These are phyloP conservation scores for Cerastis leucographa DNA, from an alignment of 2,888 invertebrate species.

Conservation along the genomic window DNA sequence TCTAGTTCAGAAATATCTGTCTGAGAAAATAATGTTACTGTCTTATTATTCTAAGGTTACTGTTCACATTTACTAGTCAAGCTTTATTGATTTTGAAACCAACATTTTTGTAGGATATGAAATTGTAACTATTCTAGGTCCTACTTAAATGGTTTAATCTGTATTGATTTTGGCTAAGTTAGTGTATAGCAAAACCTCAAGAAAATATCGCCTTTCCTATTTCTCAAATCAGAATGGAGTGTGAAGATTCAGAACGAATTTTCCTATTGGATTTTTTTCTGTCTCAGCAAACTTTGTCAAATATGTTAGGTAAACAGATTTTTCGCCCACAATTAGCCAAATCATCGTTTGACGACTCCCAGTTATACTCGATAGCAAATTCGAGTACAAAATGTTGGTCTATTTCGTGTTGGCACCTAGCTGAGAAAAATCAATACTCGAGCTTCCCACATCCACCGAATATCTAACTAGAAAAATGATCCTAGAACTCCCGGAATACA, in stretches of 20 bases:
- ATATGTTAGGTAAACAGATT: background rate
- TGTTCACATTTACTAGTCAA: background rate
- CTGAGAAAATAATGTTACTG: conserved; percentile 20
- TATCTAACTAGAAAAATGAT: conserved; percentile 57
- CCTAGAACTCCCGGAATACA: conserved; percentile 13
- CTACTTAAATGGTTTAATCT: background rate
- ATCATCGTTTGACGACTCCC: conserved; percentile 26
- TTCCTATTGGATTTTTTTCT: conserved; percentile 37
- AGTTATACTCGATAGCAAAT: conserved; percentile 33
- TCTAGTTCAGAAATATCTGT: background rate
- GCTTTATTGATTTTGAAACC: conserved; percentile 20
- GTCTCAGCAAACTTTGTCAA: background rate
- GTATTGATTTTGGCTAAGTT: conserved; percentile 10
- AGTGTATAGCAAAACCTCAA: background rate
- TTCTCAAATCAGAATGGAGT: background rate
- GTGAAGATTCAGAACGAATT: conserved; percentile 2
- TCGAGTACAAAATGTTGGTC: conserved; percentile 62
- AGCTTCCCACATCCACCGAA: conserved; percentile 70
- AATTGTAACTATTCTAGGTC: too few species aligned
- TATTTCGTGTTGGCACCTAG: conserved; percentile 80
- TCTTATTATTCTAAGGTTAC: conserved; percentile 16
- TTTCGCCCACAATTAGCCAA: background rate
- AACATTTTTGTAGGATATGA: background rate
- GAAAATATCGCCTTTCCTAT: conserved; percentile 35
- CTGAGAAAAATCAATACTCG: conserved; percentile 87